Evolutionary conservation across 2,888 invertebrate genomes (phyloP), one percentile per base, ranked within the genome.

Genomic region (Hypsopygia costalis): DNA sequence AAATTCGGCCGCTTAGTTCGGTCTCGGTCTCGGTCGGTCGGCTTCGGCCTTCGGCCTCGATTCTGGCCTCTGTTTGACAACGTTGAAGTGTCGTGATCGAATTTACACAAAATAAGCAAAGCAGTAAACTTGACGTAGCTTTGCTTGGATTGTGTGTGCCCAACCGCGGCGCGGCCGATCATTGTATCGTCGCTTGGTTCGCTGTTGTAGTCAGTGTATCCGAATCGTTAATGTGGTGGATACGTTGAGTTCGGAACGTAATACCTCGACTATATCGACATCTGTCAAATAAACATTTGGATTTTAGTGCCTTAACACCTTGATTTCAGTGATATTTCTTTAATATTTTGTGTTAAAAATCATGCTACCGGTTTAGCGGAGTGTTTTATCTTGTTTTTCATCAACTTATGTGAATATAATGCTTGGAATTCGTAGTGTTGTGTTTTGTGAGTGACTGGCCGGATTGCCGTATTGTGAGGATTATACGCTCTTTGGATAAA

Each of bases 391-490:
- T 63, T 69, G 62, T 59, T 55, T 56, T 62, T 58, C 62, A 72
- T 48, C 51, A 66, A 67, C 58, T 6, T 68, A 57, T 68, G 71
- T 66, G 68, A 54, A 56, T 78, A 81, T 68, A 74, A 82, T 82
- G 81, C 61, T 57, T 63, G 73, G 75, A 77, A 77, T 79, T 71
- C 67, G 74, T 76, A 72, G 56, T 70, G 62, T 59, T 74, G 75
- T 78, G 79, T 80, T 72, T 72, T 69, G 74, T 79, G 80, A 69
- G 49, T 75, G 58, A 61, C 59, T 50, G 60, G 61, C 68, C 55
- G 47, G 51, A 68, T 64, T 60, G 69, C 65, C 59, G 58, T 63
- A 60, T 61, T 62, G 58, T 65, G 60, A 63, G 72, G 73, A 79
- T 78, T 73, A 16, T 25, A 73, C 71, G 69, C 57, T 74, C 71